phyloP scores from a whole-genome alignment of 2,888 invertebrate species.

The Pollenia labialis region DNA sequence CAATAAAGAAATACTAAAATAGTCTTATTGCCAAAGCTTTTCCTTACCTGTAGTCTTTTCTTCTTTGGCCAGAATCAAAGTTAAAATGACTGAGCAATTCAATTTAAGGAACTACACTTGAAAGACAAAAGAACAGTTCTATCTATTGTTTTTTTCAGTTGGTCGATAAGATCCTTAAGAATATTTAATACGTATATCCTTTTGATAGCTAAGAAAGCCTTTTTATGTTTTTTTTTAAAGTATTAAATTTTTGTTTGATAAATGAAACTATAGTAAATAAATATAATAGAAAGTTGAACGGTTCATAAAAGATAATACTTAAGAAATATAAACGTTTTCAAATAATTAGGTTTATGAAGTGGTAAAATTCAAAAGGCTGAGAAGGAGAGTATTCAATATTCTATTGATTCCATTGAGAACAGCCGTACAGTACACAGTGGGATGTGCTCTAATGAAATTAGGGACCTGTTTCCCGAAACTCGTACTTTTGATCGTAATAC shows the following conservation, averaged over 20 bases:
- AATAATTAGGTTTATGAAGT: background rate
- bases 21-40: background rate
- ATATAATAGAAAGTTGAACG: background rate
- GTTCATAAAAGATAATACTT: background rate
- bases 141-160: slow-evolving; percentile 48
- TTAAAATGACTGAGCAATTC: slow-evolving; percentile 36
- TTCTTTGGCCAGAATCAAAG: slow-evolving; percentile 23
- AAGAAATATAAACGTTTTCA: background rate
- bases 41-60: background rate
- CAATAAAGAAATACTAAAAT: slow-evolving; percentile 61
- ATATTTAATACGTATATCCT: background rate
- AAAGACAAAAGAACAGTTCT: slow-evolving; percentile 62
- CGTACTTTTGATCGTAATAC: too few relatives aligned
- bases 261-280: background rate
- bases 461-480: too few relatives aligned
- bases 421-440: too few relatives aligned
- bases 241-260: slow-evolving; percentile 25
- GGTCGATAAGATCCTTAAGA: background rate
- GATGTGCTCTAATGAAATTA: too few relatives aligned
- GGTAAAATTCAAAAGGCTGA: too few relatives aligned
- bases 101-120: slow-evolving; percentile 47
- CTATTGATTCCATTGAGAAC: too few relatives aligned
- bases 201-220: background rate
- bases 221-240: background rate
- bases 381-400: too few relatives aligned